phyloP scores from a whole-genome alignment of 2,888 invertebrate genomes.

The Pseudoips prasinana region DNA sequence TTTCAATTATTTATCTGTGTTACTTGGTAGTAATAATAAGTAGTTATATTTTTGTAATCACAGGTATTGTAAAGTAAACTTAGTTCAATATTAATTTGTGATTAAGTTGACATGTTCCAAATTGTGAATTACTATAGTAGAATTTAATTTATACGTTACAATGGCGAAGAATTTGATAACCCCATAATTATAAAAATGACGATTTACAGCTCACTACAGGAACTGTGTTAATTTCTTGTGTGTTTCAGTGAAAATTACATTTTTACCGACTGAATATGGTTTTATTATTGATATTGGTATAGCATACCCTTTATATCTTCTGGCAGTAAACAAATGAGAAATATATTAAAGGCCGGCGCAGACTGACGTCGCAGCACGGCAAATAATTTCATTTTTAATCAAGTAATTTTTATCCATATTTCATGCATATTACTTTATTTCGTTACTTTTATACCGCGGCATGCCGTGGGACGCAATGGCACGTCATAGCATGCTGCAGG shows the following conservation, averaged over 20 bases:
- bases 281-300: slow-evolving; percentile 21
- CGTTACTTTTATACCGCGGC: too few species aligned
- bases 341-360: too few species aligned
- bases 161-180: slow-evolving; percentile 24
- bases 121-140: slow-evolving; percentile 24
- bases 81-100: slow-evolving; percentile 24
- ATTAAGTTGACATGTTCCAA: slow-evolving; percentile 30
- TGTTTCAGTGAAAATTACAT: slow-evolving; percentile 72
- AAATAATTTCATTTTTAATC: too few species aligned
- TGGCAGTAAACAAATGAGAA: too few species aligned
- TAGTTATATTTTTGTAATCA: slow-evolving; percentile 76
- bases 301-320: too few species aligned
- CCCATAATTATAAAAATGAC: slow-evolving; percentile 28
- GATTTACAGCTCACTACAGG: slow-evolving; percentile 30
- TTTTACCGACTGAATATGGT: slow-evolving; percentile 66
- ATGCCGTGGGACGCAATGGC: too few species aligned
- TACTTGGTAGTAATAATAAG: slow-evolving; percentile 61
- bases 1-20: slow-evolving; percentile 64
- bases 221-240: slow-evolving; percentile 55
- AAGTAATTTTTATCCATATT: too few species aligned
- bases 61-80: slow-evolving; percentile 45
- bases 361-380: too few species aligned
- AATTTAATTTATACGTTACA: slow-evolving; percentile 17
- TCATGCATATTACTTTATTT: too few species aligned
- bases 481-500: too few species aligned